These are phyloP conservation scores for Rhingia rostrata DNA, from an alignment of 2,888 invertebrate species.

Conservation along the genomic window DNA sequence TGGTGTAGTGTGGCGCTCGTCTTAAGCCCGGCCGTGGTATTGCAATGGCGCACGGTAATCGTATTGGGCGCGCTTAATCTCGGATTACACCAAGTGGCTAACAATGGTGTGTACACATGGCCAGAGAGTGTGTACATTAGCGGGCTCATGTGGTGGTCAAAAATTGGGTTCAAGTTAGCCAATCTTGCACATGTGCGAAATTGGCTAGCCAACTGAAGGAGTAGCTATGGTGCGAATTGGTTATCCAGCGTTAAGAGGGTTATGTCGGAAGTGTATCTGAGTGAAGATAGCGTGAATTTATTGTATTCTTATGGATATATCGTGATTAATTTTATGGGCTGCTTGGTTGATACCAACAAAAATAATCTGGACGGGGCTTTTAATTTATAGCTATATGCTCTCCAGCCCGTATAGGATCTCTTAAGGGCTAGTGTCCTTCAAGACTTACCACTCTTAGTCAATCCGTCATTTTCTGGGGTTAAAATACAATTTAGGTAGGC, in stretches of 20 bases:
- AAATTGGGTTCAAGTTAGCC: slow-evolving; percentile 38
- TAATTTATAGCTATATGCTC: too few relatives aligned
- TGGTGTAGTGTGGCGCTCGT: slow-evolving; percentile 17
- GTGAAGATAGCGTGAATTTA: slow-evolving; percentile 19
- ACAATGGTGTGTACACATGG: slow-evolving; percentile 42
- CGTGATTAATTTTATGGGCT: too few relatives aligned
- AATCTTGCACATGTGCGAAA: slow-evolving; percentile 14
- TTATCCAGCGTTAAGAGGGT: slow-evolving; percentile 11
- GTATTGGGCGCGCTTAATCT: slow-evolving; percentile 65
- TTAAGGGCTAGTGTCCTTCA: too few relatives aligned
- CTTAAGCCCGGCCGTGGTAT: slow-evolving; percentile 15
- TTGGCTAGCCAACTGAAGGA: slow-evolving; percentile 31
- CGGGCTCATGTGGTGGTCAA: slow-evolving; percentile 42
- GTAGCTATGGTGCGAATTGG: slow-evolving; percentile 1
- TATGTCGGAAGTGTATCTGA: slow-evolving; percentile 46
- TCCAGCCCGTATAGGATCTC: too few relatives aligned
- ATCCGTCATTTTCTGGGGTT: too few relatives aligned
- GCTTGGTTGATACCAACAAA: too few relatives aligned
- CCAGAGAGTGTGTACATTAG: slow-evolving; percentile 12
- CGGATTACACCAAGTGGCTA: slow-evolving; percentile 61
- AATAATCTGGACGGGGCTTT: too few relatives aligned
- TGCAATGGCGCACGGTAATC: slow-evolving; percentile 48
- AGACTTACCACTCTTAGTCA: too few relatives aligned
- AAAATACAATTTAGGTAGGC: too few relatives aligned
- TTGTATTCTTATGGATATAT: slow-evolving; percentile 18